A percentile compares a stretch with the other conserved stretches of the same genome.
phyloP scores from a whole-genome alignment of 2,888 invertebrate species.

The Catocala nupta region DNA sequence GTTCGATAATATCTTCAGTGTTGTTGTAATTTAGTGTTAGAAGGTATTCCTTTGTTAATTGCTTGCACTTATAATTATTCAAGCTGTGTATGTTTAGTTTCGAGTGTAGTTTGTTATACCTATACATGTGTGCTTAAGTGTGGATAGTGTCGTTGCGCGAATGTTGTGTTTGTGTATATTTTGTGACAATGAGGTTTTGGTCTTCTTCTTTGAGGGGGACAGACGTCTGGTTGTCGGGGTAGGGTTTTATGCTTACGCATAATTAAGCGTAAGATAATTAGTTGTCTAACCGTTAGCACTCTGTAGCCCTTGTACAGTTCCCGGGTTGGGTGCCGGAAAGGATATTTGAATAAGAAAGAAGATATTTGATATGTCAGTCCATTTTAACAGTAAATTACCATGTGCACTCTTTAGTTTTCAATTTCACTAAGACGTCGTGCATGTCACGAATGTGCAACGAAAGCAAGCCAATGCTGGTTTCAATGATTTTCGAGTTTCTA shows the following conservation, averaged over 20 bases:
- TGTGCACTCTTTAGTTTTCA: too few relatives aligned
- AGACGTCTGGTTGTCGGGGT: not conserved
- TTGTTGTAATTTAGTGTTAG: not conserved
- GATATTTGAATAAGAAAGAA: too few relatives aligned
- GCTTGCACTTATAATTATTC: not conserved
- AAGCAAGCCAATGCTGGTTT: too few relatives aligned
- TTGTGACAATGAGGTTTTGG: not conserved
- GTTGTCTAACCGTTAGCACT: constrained; percentile 1
- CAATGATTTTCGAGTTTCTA: too few relatives aligned
- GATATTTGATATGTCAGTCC: too few relatives aligned
- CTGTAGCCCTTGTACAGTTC: too few relatives aligned
- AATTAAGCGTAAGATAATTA: constrained; percentile 4
- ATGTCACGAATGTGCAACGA: too few relatives aligned
- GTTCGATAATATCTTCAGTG: constrained; percentile 2
- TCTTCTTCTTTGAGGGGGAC: constrained; percentile 2
- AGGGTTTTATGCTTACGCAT: constrained; percentile 5
- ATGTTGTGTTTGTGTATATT: constrained; percentile 1
- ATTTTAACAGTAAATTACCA: too few relatives aligned
- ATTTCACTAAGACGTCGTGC: too few relatives aligned
- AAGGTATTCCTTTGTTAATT: constrained; percentile 1
- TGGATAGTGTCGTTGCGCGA: constrained; percentile 2
- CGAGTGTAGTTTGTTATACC: constrained; percentile 2
- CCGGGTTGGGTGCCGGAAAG: too few relatives aligned
- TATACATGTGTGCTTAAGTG: not conserved
- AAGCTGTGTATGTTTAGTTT: constrained; percentile 5